Base-by-base conservation (phyloP, 2,113 vertebrate species). In the Colossoma macropomum region DNA sequence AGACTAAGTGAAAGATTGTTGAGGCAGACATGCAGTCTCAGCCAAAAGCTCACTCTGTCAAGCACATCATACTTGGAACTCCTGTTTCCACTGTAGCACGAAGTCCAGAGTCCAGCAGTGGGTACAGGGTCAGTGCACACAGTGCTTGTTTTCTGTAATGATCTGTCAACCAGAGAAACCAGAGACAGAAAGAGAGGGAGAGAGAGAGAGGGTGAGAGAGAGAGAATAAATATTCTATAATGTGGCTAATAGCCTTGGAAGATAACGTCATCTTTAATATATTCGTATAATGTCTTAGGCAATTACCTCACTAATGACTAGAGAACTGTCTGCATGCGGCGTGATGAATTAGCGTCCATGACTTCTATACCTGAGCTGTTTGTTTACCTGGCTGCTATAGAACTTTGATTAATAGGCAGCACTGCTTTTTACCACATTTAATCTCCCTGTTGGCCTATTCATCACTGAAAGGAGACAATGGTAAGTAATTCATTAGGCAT, bases 251-350 rank as follows among this genome's bases (percentile, higher is more conserved):
- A 66, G 62, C 32, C 73, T 56, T 34, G 15, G 62, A 52, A 23
- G 63, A 41, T 76, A 48, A 50, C 23, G 77, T 52, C 77, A 32
- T 27, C 32, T 71, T 72, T 45, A 48, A 72, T 34, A 59, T 25
- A 59, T 71, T 72, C 60, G 65, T 48, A 56, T 73, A 41, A 27
- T 75, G 48, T 76, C 56, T 71, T 30, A 52, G 59, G 32, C 82
- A 77, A 86, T 86, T 62, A 77, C 77, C 70, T 45, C 27, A 28
- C 32, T 77, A 80, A 81, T 86, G 81, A 80, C 78, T 68, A 75
- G 45, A 54, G 48, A 27, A 23, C 56, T 38, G 32, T 73, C 77
- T 68, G n/a, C 60, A 77, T 54, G 21, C 38, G 38, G 65, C 30
- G 28, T 62, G 65, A 76, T 69, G 77, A 84, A 52, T 70, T 71